phyloP scores from a whole-genome alignment of 1,140 invertebrate species.

The Drosophila ohnishii region DNA sequence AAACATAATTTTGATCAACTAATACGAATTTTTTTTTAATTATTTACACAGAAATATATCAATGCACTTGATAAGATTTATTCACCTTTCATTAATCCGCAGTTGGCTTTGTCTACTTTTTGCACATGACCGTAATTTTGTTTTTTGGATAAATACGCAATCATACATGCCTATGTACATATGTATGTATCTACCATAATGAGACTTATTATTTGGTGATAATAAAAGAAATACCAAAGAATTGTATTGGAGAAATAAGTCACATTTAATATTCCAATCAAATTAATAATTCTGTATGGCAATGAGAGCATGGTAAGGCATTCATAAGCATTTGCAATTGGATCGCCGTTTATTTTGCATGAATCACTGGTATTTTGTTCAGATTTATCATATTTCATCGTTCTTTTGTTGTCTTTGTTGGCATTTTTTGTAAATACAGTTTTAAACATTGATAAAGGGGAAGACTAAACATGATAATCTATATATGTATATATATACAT shows the following conservation, averaged over 20 bases:
- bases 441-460: too few species aligned
- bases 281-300: neutral
- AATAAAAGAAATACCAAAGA: neutral
- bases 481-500: neutral
- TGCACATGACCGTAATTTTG: neutral
- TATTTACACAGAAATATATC: too few species aligned
- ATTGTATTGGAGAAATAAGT: too few species aligned
- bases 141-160: neutral
- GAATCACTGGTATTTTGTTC: slow-evolving; percentile 43
- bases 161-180: too few species aligned
- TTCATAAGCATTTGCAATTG: slow-evolving; percentile 12
- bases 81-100: too few species aligned
- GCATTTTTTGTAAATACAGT: slow-evolving; percentile 26
- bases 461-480: too few species aligned
- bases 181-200: too few species aligned
- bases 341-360: slow-evolving; percentile 10
- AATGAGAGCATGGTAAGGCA: neutral
- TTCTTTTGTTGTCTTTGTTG: slow-evolving; percentile 24
- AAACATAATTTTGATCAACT: too few species aligned
- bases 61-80: too few species aligned
- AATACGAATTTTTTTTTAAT: too few species aligned
- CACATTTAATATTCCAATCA: neutral
- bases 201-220: too few species aligned
- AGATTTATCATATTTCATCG: slow-evolving; percentile 9
- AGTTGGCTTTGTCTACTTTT: neutral